Evolutionary conservation across 2,888 invertebrate species (phyloP).

Genomic region (Morinoia aosen): DNA sequence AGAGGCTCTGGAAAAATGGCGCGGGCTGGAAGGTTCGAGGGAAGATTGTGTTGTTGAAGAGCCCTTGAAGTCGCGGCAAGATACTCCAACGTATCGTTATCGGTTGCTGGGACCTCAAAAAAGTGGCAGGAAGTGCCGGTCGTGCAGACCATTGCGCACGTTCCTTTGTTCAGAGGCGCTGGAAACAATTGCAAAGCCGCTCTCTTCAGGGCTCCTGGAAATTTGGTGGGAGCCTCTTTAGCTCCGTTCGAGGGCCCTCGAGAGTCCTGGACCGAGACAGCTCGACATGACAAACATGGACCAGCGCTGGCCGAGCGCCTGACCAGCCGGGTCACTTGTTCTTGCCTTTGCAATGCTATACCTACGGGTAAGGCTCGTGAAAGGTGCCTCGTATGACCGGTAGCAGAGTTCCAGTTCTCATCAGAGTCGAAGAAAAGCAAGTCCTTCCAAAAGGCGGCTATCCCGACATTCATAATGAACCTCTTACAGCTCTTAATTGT

Average conservation of each 20-base stretch:
- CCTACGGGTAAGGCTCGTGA: background rate
- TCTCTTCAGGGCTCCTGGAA: conserved; percentile 39
- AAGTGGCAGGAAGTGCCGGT: conserved; percentile 42
- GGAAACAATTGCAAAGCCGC: conserved; percentile 51
- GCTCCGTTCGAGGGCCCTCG: conserved; percentile 32
- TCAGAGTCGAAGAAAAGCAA: conserved; percentile 35
- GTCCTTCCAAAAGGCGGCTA: conserved; percentile 40
- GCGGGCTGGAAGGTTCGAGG: conserved; percentile 27
- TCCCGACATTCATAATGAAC: conserved; percentile 51
- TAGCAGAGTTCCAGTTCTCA: background rate
- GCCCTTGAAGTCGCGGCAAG: conserved; percentile 33
- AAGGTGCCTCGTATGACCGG: background rate
- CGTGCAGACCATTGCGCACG: conserved; percentile 51
- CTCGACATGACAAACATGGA: conserved; percentile 49
- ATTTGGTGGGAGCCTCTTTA: conserved; percentile 41
- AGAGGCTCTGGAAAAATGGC: conserved; percentile 24
- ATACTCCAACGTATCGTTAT: conserved; percentile 47
- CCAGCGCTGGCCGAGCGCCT: background rate
- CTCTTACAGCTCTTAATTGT: conserved; percentile 51
- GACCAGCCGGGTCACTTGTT: background rate
- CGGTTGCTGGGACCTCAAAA: conserved; percentile 17
- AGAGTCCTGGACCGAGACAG: conserved; percentile 46
- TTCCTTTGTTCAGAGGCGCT: conserved; percentile 48
- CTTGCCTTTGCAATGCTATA: background rate
- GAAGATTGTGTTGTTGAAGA: conserved; percentile 38